Evolutionary conservation across 1,140 invertebrate species (phyloP), one percentile per base, ranked within the genome.

Genomic region (Bactericera cockerelli): DNA sequence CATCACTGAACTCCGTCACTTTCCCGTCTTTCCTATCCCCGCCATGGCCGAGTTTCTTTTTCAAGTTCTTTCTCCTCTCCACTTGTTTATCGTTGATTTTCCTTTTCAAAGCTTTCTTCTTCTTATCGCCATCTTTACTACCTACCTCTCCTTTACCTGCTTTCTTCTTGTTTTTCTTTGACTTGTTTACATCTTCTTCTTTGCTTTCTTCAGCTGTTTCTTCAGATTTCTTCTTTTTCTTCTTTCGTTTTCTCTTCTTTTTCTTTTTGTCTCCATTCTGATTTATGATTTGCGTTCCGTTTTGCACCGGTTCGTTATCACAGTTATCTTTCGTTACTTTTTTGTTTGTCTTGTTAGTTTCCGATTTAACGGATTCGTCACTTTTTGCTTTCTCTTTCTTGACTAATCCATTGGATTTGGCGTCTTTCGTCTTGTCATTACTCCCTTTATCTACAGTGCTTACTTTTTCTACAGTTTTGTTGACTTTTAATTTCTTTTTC

Each of bases 1-100:
- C 81, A 71, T 89, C 83, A 54, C 83, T 81, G 25, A 88, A 31
- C 2, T 58, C 13, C 31, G 31, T 49, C 4, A 31, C 28, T 31
- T 49, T 49, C 19, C 54, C 31, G 16, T 55, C 26, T 26, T 49
- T 59, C 33, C 24, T n/a, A n/a, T n/a, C n/a, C n/a, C n/a, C n/a
- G n/a, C n/a, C n/a, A n/a, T n/a, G n/a, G n/a, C n/a, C n/a, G n/a
- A n/a, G 21, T n/a, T 57, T 56, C 31, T 10, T 28, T 10, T 2
- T 28, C 26, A n/a, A n/a, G n/a, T n/a, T n/a, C n/a, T 24, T 10
- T 56, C 26, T 56, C 10, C 42, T 3, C 2, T 42, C 25, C 59
- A 8, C 3, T 26, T 14, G 21, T 54, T 59, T 54, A 22, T 59
- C 38, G 25, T 36, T 59, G 22, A 16, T 59, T 26, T 59, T 49